A percentile compares a stretch with the other conserved stretches of the same genome.
These are phyloP conservation scores for Galeopterus variegatus DNA, from an alignment of 2,113 vertebrate genomes.

Conservation along the genomic window DNA sequence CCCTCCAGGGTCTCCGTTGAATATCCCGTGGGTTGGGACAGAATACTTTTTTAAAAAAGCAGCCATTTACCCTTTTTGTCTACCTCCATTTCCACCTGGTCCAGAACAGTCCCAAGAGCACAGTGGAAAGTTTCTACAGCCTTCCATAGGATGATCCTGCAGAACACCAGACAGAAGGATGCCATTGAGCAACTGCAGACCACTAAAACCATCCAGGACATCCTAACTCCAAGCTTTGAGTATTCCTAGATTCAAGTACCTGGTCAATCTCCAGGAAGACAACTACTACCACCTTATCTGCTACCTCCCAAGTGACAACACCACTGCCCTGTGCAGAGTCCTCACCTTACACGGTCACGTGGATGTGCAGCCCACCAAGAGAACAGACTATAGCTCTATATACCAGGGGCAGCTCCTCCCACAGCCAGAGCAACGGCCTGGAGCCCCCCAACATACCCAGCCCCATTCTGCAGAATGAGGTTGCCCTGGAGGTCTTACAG, in stretches of 20 bases:
- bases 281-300: slow-evolving; percentile 97
- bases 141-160: slow-evolving; percentile 96
- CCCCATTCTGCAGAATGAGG: slow-evolving; percentile 94
- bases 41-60: too few species aligned
- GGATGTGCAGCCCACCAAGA: slow-evolving; percentile 94
- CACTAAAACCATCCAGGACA: slow-evolving; percentile 94
- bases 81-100: slow-evolving; percentile 98
- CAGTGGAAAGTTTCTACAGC: slow-evolving; percentile 97
- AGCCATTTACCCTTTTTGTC: slow-evolving; percentile 92
- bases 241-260: slow-evolving; percentile 96
- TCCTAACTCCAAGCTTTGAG: slow-evolving; percentile 95
- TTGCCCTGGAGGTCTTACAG: slow-evolving; percentile 94
- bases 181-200: slow-evolving; percentile 96
- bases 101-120: slow-evolving; percentile 95
- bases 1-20: too few species aligned
- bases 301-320: slow-evolving; percentile 98
- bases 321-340: slow-evolving; percentile 94
- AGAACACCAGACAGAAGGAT: slow-evolving; percentile 95
- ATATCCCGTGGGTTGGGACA: too few species aligned
- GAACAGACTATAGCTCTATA: slow-evolving; percentile 97
- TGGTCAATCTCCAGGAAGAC: slow-evolving; percentile 95
- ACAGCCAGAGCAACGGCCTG: slow-evolving; percentile 89
- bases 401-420: slow-evolving; percentile 87
- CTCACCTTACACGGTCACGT: slow-evolving; percentile 95
- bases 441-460: slow-evolving; percentile 92